Conservation (phyloP, 1,140 invertebrate genomes). For the Ostrea denselamellosa region DNA sequence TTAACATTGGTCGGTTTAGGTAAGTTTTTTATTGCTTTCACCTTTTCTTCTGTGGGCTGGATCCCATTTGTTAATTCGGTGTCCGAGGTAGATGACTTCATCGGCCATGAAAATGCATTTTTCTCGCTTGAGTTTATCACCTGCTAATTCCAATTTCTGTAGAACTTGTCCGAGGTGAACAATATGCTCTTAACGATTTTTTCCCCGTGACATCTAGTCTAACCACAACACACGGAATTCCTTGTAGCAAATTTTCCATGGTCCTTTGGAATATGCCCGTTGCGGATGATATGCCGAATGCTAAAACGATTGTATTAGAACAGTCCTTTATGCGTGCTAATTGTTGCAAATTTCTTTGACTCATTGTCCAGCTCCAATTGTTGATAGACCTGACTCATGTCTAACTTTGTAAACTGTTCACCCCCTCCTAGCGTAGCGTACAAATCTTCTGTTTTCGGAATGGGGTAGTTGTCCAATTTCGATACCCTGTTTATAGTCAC, state of each 20-base stretch:
- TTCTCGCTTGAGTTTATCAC: slow-evolving; percentile 76
- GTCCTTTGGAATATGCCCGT: too few species aligned
- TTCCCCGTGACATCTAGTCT: slow-evolving; percentile 55
- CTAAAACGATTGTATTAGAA: too few species aligned
- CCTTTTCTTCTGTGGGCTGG: too few species aligned
- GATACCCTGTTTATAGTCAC: slow-evolving; percentile 76
- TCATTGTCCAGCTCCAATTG: too few species aligned
- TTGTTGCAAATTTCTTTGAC: too few species aligned
- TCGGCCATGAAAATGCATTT: too few species aligned
- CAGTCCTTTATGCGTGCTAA: too few species aligned
- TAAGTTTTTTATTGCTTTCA: too few species aligned
- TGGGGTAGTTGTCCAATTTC: slow-evolving; percentile 68
- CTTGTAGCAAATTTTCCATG: too few species aligned
- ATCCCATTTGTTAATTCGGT: too few species aligned
- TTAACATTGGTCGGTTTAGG: slow-evolving; percentile 48
- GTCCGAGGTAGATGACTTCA: too few species aligned
- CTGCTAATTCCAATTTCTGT: slow-evolving; percentile 60
- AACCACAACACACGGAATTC: slow-evolving; percentile 61
- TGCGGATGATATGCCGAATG: too few species aligned
- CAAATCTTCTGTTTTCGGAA: slow-evolving; percentile 72
- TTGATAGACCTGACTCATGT: slow-evolving; percentile 66
- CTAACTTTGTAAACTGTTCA: slow-evolving; percentile 68
- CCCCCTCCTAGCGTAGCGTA: slow-evolving; percentile 66
- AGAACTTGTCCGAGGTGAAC: slow-evolving; percentile 52
- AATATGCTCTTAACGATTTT: slow-evolving; percentile 48